Evolutionary conservation across 2,888 invertebrate species (phyloP), one percentile per base, ranked within the genome.

Genomic region (Plagodis dolabraria): DNA sequence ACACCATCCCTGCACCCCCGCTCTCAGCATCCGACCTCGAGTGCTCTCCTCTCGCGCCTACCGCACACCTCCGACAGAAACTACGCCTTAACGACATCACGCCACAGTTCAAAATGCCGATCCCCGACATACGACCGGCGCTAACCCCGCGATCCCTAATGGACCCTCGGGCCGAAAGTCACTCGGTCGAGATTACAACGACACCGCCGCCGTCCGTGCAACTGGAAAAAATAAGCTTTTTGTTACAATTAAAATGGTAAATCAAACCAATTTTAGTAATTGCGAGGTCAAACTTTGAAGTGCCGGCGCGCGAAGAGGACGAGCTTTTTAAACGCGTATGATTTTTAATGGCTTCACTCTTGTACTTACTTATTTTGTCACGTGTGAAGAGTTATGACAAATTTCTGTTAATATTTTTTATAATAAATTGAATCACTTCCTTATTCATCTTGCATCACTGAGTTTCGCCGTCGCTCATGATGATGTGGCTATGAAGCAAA

Each of bases 261-360:
- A 92, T 92, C 92, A 91, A 92, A 92, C 91, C 90, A 92, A 90
- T 92, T 92, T 90, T 89, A 88, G 89, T 91, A 91, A 92, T 91
- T 92, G 91, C 89, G 88, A 85, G 89, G 87, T 89, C 89, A 89
- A 89, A 89, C 87, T 90, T 89, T 87, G 80, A 81, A 91, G 86
- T 84, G 84, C 75, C 74, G 80, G 82, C 80, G 80, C 80, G 81
- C 84, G 78, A 74, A 76, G 75, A 78, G 69, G 78, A 75, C 76
- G 77, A 76, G 75, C 76, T 80, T 84, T 86, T 86, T 77, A 76
- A 85, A 80, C 83, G 82, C 83, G 80, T 84, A 85, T 79, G 82
- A 84, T 83, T 86, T 85, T 86, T 86, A 86, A 85, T 84, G 78
- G 80, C 75, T 60, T 67, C 72, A 66, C 64, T 69, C 70, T 62